Base-by-base conservation (phyloP, 2,113 vertebrate species). In the Malurus cyaneus region DNA sequence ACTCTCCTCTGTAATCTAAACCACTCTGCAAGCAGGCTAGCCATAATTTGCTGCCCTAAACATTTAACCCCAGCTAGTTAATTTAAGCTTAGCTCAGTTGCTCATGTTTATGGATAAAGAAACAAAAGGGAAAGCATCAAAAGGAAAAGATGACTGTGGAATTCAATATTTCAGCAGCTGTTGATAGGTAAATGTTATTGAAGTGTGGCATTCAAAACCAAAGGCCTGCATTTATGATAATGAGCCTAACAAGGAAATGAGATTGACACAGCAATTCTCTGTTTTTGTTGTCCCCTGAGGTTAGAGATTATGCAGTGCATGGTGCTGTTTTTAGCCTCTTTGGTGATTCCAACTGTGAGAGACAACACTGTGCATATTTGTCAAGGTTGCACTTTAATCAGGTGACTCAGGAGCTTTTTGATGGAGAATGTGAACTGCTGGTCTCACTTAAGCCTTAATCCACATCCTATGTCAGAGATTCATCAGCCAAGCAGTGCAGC, bases 301-400 rank as follows among this genome's bases (percentile, higher is more conserved):
- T 97, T 97, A 97, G 95, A 97, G 97, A 98, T 98, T 98, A 97
- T 97, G 94, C 97, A 95, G 97, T 3, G 82, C 95, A 32, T 95
- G 96, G 93, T 97, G 97, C 97, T 98, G 97, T 97, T 98, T 98
- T 98, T 98, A 98, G 97, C 97, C 97, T 96, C 96, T 97, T 97
- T 97, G 97, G 97, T 97, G 96, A 97, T 98, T 97, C 97, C 97
- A 97, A 82, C 95, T 96, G 96, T 95, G 97, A 97, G 97, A 98
- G 96, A 97, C 97, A 86, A 94, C 72, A 57, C 96, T 97, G 88
- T 96, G 96, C 95, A 95, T 97, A 96, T 97, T 97, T 98, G 97
- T 98, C 97, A 95, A 88, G 94, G 95, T 97, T 94, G 95, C 96
- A 95, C 97, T 96, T 93, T 86, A 91, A 82, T 88, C 77, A 96